A percentile compares a stretch with the other conserved stretches of the same genome.
These are phyloP conservation scores for Porites lobata DNA, from an alignment of 92 coral and sea anemone species.

Conservation along the genomic window DNA sequence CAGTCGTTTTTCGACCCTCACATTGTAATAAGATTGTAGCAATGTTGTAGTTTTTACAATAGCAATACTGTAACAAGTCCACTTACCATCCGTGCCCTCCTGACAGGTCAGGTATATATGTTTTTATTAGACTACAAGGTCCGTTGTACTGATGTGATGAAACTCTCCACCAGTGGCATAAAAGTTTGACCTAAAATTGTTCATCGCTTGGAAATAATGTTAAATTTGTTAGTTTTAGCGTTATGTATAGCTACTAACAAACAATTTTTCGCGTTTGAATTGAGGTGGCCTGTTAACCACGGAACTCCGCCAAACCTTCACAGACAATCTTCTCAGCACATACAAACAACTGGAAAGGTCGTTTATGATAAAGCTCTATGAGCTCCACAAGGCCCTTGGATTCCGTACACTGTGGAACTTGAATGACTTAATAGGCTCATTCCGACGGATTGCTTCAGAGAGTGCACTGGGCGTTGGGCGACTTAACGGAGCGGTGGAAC, in stretches of 20 bases:
- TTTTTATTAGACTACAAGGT: no score
- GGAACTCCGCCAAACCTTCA: neutral
- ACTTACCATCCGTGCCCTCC: no score
- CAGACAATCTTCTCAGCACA: neutral
- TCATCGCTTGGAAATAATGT: no score
- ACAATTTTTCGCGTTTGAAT: neutral
- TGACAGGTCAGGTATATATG: no score
- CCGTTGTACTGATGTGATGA: no score
- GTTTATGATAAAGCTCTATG: neutral
- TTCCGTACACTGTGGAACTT: neutral
- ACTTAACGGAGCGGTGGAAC: neutral
- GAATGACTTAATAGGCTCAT: neutral
- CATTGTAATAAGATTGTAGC: no score
- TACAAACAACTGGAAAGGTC: slow-evolving; percentile 2
- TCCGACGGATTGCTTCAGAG: neutral
- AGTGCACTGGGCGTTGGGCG: neutral
- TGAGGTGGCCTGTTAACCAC: neutral
- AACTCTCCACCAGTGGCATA: no score
- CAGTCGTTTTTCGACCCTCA: no score
- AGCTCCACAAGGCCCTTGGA: neutral
- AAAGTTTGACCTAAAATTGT: no score
- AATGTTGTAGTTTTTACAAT: no score
- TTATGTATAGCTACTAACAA: neutral
- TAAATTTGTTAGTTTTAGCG: no score
- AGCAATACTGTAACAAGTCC: no score